Percentiles rank a stretch among this genome's conserved stretches.
Evolutionary conservation across 2,888 invertebrate species (phyloP).

Genomic region (Lepidochrysops patricia): DNA sequence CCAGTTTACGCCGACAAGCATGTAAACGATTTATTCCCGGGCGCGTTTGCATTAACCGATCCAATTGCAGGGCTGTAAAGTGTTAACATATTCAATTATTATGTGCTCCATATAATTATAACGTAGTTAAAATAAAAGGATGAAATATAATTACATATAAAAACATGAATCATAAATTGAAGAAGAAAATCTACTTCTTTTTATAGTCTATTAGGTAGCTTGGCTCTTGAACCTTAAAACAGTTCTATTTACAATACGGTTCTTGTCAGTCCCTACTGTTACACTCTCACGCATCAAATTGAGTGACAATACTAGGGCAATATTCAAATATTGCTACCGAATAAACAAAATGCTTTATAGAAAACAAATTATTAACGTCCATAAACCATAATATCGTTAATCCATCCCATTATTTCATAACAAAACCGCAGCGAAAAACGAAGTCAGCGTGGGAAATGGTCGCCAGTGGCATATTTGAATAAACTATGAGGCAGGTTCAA

Average conservation of each 20-base stretch:
- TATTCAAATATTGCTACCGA: no score
- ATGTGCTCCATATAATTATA: not conserved
- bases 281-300: no score
- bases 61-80: conserved; percentile 55
- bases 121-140: not conserved
- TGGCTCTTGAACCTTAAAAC: no score
- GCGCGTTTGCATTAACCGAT: conserved; percentile 70
- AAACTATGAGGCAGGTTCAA: conserved; percentile 22
- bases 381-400: not conserved
- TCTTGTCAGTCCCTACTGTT: no score
- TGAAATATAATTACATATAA: not conserved
- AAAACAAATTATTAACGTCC: not conserved
- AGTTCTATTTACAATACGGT: no score
- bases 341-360: no score
- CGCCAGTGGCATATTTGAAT: conserved; percentile 20
- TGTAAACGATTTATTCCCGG: conserved; percentile 73
- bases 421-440: conserved; percentile 13
- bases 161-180: not conserved
- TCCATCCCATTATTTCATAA: conserved; percentile 8
- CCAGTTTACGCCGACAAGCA: conserved; percentile 74
- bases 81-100: not conserved
- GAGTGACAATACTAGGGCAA: no score
- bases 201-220: no score
- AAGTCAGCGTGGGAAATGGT: conserved; percentile 24
- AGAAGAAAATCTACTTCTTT: not conserved